These are phyloP conservation scores for Pharmacophagus antenor DNA, from an alignment of 2,888 invertebrate species.

Conservation along the genomic window DNA sequence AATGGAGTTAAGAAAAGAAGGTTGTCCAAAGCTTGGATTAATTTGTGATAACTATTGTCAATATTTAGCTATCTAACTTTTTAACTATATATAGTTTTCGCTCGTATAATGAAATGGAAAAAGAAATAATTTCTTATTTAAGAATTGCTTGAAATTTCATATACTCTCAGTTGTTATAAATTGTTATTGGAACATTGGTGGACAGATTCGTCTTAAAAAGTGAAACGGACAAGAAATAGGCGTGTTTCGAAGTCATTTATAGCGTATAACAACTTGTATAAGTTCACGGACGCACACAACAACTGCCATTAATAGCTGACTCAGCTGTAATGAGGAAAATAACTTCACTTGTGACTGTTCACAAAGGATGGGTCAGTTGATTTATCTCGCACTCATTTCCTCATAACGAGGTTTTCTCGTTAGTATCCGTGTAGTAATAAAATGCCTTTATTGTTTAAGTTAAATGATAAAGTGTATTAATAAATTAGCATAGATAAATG, in stretches of 20 bases:
- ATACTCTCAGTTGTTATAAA: no score
- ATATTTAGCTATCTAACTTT: no score
- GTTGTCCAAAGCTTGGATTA: no score
- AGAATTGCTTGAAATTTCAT: no score
- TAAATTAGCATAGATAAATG: not conserved
- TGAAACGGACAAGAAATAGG: not conserved
- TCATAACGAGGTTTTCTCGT: conserved; percentile 11
- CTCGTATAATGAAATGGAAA: no score
- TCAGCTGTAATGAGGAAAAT: conserved; percentile 2
- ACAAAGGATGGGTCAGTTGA: conserved; percentile 6
- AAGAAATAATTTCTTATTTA: no score
- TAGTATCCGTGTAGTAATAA: conserved; percentile 1
- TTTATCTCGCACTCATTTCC: conserved; percentile 4
- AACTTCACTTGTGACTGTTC: conserved; percentile 1
- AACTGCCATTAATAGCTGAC: conserved; percentile 4
- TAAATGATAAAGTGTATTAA: not conserved
- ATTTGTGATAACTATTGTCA: no score
- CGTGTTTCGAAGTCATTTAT: not conserved
- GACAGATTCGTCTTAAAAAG: not conserved
- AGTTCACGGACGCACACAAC: not conserved
- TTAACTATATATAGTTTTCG: no score
- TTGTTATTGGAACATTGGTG: no score
- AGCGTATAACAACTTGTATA: not conserved
- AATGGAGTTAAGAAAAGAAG: no score
- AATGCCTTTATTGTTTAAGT: conserved; percentile 1